phyloP scores from a whole-genome alignment of 1,140 invertebrate genomes.

The Pachypeltis micranthus region DNA sequence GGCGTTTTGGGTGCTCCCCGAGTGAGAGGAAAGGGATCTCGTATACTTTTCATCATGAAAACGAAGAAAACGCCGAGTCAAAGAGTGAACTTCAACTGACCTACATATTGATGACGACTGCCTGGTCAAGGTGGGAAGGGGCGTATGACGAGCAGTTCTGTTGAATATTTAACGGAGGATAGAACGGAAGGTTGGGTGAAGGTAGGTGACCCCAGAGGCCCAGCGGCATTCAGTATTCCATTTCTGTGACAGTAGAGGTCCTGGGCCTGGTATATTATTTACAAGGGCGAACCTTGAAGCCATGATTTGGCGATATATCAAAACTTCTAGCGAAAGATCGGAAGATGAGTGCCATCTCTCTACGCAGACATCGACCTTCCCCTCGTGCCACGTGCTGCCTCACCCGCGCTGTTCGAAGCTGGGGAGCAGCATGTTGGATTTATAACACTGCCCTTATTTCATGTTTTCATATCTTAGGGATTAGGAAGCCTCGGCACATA shows the following conservation, averaged over 20 bases:
- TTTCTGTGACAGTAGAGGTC: background rate
- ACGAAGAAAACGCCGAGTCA: too few relatives aligned
- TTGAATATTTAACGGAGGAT: background rate
- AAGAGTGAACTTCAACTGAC: background rate
- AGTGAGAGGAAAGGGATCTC: too few relatives aligned
- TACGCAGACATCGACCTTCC: too few relatives aligned
- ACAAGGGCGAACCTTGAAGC: background rate
- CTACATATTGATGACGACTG: background rate
- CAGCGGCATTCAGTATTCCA: background rate
- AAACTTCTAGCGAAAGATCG: background rate
- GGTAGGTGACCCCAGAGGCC: background rate
- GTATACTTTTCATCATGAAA: too few relatives aligned
- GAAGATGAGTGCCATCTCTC: background rate
- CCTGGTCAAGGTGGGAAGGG: background rate
- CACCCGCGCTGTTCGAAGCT: background rate
- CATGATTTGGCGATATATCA: constrained; percentile 8
- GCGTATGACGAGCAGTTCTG: background rate
- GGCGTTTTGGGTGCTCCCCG: too few relatives aligned
- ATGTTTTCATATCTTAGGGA: constrained; percentile 9
- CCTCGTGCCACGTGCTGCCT: too few relatives aligned
- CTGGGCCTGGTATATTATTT: background rate
- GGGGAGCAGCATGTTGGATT: constrained; percentile 4
- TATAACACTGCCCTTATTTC: constrained; percentile 10
- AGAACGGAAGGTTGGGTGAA: background rate
- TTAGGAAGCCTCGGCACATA: background rate